phyloP scores from a whole-genome alignment of 23 tunicate species.

The Botrylloides violaceus region DNA sequence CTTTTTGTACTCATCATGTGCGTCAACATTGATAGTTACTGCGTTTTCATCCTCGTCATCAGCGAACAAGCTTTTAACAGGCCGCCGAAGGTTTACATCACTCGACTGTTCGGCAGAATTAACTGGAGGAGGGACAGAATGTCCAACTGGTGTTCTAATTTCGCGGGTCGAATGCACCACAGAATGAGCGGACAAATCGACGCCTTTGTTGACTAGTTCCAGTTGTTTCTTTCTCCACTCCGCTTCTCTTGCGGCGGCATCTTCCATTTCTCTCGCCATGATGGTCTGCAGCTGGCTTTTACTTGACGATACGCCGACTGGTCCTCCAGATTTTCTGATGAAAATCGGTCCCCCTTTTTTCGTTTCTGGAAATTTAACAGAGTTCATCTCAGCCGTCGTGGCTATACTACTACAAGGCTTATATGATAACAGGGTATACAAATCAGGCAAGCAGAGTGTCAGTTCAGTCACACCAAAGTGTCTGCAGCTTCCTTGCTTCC shows the following conservation, averaged over 20 bases:
- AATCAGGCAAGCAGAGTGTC: too few species aligned
- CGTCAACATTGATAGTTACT: background rate
- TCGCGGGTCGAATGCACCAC: constrained; percentile 13
- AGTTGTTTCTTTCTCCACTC: constrained; percentile 35
- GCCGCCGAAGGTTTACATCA: background rate
- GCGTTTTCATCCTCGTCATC: background rate
- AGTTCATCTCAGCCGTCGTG: too few species aligned
- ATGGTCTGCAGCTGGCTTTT: constrained; percentile 38
- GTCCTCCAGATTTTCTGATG: constrained; percentile 21
- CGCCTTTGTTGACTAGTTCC: constrained; percentile 6
- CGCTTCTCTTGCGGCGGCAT: constrained; percentile 50
- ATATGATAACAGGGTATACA: too few species aligned
- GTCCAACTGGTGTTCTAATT: background rate
- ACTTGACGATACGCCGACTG: constrained; percentile 37
- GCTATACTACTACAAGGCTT: too few species aligned
- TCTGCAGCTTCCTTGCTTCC: too few species aligned
- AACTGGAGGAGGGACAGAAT: background rate
- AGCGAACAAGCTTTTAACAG: constrained; percentile 11
- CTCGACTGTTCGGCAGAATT: background rate
- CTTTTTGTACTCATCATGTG: background rate
- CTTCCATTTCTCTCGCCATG: constrained; percentile 45
- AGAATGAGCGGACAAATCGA: background rate
- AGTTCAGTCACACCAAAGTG: too few species aligned
- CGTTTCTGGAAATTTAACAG: constrained; percentile 4
- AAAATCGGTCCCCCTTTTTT: constrained; percentile 20